A percentile compares a stretch with the other conserved stretches of the same genome.
These are phyloP conservation scores for Helicoverpa assulta DNA, from an alignment of 2,888 invertebrate genomes.

Conservation along the genomic window DNA sequence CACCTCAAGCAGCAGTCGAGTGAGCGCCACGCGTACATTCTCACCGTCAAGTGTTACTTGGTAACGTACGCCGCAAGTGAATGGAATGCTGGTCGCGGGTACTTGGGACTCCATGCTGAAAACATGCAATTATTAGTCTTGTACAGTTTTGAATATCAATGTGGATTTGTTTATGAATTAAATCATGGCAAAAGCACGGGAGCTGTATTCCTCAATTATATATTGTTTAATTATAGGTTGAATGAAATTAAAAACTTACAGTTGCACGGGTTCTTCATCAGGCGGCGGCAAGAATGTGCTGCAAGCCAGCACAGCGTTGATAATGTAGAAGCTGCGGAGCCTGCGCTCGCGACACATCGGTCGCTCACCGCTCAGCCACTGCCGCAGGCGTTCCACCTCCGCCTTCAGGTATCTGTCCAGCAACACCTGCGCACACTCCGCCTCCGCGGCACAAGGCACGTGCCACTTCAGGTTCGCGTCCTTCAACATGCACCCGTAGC, in stretches of 20 bases:
- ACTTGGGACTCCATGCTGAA: slow-evolving; percentile 90
- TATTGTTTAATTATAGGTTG: too few species aligned
- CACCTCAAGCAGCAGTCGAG: slow-evolving; percentile 90
- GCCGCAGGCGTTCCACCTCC: slow-evolving; percentile 91
- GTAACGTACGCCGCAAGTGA: slow-evolving; percentile 83
- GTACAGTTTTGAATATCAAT: too few species aligned
- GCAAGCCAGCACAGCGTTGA: slow-evolving; percentile 92
- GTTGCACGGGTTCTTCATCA: slow-evolving; percentile 89
- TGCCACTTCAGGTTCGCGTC: slow-evolving; percentile 94
- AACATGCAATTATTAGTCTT: slow-evolving; percentile 14
- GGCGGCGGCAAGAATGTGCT: slow-evolving; percentile 92
- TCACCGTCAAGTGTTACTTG: slow-evolving; percentile 91
- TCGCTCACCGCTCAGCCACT: slow-evolving; percentile 88
- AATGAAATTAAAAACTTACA: slow-evolving; percentile 84
- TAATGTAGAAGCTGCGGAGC: slow-evolving; percentile 92
- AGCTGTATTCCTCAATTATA: background rate
- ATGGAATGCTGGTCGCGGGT: slow-evolving; percentile 87
- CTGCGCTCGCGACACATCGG: slow-evolving; percentile 92
- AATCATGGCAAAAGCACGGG: too few species aligned
- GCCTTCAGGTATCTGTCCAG: slow-evolving; percentile 92
- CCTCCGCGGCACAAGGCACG: slow-evolving; percentile 93
- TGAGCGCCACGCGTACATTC: slow-evolving; percentile 92
- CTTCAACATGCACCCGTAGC: slow-evolving; percentile 92
- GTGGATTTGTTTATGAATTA: too few species aligned
- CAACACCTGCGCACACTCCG: slow-evolving; percentile 91